Base-by-base conservation (phyloP, 2,888 invertebrate genomes). In the Halocaridina rubra region DNA sequence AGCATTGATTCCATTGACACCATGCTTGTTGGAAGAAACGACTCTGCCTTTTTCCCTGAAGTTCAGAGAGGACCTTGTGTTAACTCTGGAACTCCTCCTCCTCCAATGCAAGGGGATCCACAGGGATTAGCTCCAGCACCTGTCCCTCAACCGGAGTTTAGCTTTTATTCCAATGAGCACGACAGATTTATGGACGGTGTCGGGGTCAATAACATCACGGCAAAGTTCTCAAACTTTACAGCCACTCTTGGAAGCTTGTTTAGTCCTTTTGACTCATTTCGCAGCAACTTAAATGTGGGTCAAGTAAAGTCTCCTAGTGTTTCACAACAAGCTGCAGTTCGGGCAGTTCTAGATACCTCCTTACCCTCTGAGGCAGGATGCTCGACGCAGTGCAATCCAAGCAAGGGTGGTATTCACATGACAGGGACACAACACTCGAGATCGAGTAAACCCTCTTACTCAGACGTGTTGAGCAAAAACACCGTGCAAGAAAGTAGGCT, bases 381-480 rank as follows among this genome's bases (percentile, higher is more conserved):
- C 4, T 71, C 82, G 32, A 7, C 59, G 19, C 81, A 71, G 33
- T 69, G 81, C 53, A 81, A 27, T 39, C 10, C 46, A 13, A 57
- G 19, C 30, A 32, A 22, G 10, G 46, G 64, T 24, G 64, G 27
- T 64, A 71, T 39, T 13, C 76, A 81, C 32, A 24, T 57, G 29
- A n/a, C 57, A 19, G 27, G 57, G n/a, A 67, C 57, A n/a, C 81
- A 77, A 19, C 81, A 67, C 33, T 32, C 76, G 29, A 76, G 61
- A 59, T 22, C 64, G 27, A 78, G 69, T 32, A 86, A 82, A 59
- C 86, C 86, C 39, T 79, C 82, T n/a, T 86, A 86, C 71, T 86
- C 86, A 10, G 86, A 79, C 71, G 86, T 86, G n/a, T 39, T 86
- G n/a, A 86, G 82, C 27, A 86, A 86, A 57, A 80, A 81, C 19